Base-by-base conservation (phyloP, 1,140 invertebrate genomes). In the Temnothorax nylanderi region DNA sequence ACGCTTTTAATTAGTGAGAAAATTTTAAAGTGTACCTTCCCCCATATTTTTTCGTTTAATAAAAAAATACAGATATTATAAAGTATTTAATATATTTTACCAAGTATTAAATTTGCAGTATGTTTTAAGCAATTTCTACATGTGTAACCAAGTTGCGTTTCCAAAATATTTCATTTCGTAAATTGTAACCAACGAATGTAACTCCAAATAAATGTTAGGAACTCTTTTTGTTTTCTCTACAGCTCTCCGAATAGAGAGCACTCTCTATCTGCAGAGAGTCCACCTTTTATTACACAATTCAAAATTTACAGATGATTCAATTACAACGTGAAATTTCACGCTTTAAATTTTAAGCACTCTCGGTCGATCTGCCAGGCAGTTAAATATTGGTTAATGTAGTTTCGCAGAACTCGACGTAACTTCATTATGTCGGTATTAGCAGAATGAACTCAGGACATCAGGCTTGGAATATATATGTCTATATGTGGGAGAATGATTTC, bases 311-410 rank as follows among this genome's bases (percentile, higher is more conserved):
- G 34, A 21, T 18, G 44, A 80, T 80, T 67, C 37, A 67, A 80
- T 69, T 51, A 49, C 6, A 21, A 77, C 47, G n/a, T 13, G 34
- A 26, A 67, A 80, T 49, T 67, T 80, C n/a, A 8, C 75, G 56
- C 26, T 77, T 64, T n/a, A 75, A 77, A 77, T 77, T 47, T 77
- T 47, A 67, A 80, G 44, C 32, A 54, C 10, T 21, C 10, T 67
- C 32, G 21, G n/a, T 64, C 32, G 47, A 69, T 51, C 34, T 32
- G n/a, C 26, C n/a, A 21, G 41, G 8, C 26, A 49, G 4, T 69
- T 51, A 80, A 54, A 80, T 69, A 80, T 69, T 67, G 26, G 16
- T 54, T 51, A 51, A 69, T n/a, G 54, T 34, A 78, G 26, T 65
- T 78, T 51, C 26, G 44, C 44, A 8, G 8, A 21, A 41, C 32